Base-by-base conservation (phyloP, 2,888 invertebrate species). In the Resseliella maxima region DNA sequence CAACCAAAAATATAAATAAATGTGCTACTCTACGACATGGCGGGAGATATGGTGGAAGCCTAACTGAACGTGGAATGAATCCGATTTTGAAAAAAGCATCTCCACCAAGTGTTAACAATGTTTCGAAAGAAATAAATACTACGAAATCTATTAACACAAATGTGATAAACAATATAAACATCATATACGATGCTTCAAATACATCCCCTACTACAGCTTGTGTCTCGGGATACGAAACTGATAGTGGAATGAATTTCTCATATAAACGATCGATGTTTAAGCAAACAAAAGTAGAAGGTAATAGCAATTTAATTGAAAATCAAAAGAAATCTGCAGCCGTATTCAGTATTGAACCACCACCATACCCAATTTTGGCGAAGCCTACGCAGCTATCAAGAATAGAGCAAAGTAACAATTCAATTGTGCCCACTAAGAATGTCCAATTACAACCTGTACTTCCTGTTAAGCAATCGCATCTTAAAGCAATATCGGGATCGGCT, bases 21-120 rank as follows among this genome's bases (percentile, higher is more conserved):
- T 91, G 91, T 86, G 91, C 91, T 86, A 91, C 91, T 0, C 87
- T 91, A 88, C 90, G 91, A 15, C 91, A 91, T 88, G 91, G 91
- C 1, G 91, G 90, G 21, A 90, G 91, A 46, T 91, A 91, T 88
- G 91, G 91, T 46, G 64, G 64, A 12, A 35, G 81, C 27, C 27
- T 50, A 24, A 38, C 36, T 35, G 72, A 46, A 6, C 50, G 64
- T 8, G 91, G 91, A 59, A 90, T 90, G 15, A 90, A 91, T 87
- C 91, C 91, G n/a, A 90, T 91, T 88, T 88, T 91, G 87, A 91
- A 91, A 87, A 91, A 90, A 88, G 90, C 91, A 86, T 91, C 91
- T 88, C 91, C 91, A 85, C 91, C 91, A 6, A 91, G 90, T 87
- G 91, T 91, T 88, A 90, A 91, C 72, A 91, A 91, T 10, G 91